Conservation (phyloP, 2,888 invertebrate species). For the Elysia crispata region DNA sequence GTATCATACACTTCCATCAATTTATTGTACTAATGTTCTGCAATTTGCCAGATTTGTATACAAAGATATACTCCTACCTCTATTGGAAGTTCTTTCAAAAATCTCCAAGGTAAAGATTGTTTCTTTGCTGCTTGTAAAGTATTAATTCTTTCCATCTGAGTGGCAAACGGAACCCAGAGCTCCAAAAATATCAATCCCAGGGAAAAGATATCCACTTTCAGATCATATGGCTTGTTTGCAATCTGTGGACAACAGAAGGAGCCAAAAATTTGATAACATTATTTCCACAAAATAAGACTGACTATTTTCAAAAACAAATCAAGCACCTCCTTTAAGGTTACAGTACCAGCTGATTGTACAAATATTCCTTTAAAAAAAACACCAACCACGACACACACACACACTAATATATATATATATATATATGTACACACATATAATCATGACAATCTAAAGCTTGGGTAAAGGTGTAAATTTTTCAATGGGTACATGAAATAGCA, state of each 20-base stretch:
- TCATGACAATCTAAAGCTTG: no score
- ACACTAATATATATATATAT: no score
- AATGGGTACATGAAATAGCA: no score
- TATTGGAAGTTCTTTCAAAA: conserved; percentile 80
- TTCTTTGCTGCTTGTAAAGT: conserved; percentile 81
- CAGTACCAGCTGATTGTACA: no score
- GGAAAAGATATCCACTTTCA: conserved; percentile 95
- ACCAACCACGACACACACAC: no score
- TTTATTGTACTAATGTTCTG: no score
- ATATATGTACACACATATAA: no score
- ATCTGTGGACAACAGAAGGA: conserved; percentile 60
- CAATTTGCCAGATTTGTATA: background rate
- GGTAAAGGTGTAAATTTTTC: background rate
- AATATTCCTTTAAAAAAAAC: no score
- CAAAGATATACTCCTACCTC: conserved; percentile 56
- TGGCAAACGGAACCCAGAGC: conserved; percentile 90
- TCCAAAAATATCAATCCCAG: conserved; percentile 96
- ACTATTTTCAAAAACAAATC: no score
- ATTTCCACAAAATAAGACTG: no score
- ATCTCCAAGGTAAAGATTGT: conserved; percentile 84
- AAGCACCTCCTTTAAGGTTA: no score
- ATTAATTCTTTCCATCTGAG: conserved; percentile 90
- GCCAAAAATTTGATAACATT: background rate
- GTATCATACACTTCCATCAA: no score
- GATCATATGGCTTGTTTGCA: conserved; percentile 74